Evolutionary conservation across 64 coral and sea anemone genomes (phyloP).

Genomic region (Porites lutea): DNA sequence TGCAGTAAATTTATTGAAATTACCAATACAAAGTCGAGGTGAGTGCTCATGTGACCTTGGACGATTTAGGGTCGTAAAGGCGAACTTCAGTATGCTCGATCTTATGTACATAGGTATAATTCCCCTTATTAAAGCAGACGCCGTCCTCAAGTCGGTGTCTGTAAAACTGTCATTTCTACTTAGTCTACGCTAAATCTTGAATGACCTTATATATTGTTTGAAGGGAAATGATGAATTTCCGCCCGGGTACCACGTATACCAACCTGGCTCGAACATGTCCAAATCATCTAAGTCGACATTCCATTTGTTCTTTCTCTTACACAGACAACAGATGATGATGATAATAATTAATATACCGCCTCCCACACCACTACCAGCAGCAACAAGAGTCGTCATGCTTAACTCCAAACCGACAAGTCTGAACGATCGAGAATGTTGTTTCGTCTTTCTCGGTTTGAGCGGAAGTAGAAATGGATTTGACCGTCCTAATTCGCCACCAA

Average conservation of each 20-base stretch:
- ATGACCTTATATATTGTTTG: too few species aligned
- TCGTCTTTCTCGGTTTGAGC: neutral
- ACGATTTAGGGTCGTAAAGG: too few species aligned
- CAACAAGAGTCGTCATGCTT: neutral
- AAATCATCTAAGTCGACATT: neutral
- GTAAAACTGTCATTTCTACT: too few species aligned
- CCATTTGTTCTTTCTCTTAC: conserved; percentile 11
- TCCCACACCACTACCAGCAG: neutral
- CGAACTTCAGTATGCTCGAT: too few species aligned
- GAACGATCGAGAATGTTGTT: neutral
- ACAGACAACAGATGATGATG: neutral
- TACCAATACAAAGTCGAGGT: too few species aligned
- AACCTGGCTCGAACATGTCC: neutral
- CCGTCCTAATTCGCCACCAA: conserved; percentile 22
- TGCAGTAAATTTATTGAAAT: too few species aligned
- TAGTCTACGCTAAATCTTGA: too few species aligned
- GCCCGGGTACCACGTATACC: too few species aligned
- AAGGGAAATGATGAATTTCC: neutral
- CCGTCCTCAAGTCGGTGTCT: too few species aligned
- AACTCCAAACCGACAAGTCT: neutral
- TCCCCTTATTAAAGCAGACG: too few species aligned
- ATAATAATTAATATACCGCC: neutral
- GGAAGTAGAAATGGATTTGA: conserved; percentile 60
- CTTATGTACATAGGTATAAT: too few species aligned
- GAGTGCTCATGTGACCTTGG: too few species aligned